Percentiles rank a stretch among this genome's conserved stretches.
phyloP scores from a whole-genome alignment of 2,797 vertebrate species.

The Bradypodion ventrale region DNA sequence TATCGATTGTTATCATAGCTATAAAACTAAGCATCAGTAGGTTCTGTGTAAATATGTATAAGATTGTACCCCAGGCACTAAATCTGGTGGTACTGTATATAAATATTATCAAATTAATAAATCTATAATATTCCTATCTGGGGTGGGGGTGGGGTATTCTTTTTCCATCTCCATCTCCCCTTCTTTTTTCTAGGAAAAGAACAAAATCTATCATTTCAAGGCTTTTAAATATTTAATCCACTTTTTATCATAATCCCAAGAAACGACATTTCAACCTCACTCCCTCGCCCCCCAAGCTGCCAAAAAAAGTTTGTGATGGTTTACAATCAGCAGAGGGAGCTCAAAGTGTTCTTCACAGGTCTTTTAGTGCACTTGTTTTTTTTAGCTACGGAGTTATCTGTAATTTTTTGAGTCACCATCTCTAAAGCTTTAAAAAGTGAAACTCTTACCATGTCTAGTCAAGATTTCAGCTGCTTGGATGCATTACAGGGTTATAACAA shows the following conservation, averaged over 20 bases:
- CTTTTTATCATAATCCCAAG: not conserved
- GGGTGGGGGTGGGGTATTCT: not conserved
- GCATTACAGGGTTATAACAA: not conserved
- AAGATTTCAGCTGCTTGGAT: not conserved
- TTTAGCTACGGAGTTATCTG: not conserved
- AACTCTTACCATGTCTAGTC: not conserved
- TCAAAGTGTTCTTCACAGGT: slow-evolving; percentile 21
- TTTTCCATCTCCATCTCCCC: not conserved
- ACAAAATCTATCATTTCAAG: not conserved
- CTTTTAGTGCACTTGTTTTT: not conserved
- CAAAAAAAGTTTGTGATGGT: not conserved
- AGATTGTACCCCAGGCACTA: not conserved
- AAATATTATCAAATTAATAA: no score
- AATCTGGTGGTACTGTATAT: no score
- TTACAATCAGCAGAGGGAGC: slow-evolving; percentile 60
- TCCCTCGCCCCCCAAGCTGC: not conserved
- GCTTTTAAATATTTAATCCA: not conserved
- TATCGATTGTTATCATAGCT: no score
- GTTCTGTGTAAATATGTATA: not conserved
- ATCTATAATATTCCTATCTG: not conserved
- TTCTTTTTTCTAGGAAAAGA: not conserved
- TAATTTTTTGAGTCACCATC: not conserved
- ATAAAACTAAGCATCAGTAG: not conserved
- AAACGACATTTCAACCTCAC: not conserved
- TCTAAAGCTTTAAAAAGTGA: not conserved